Conservation (phyloP, 2,797 vertebrate species). For the Smutsia temminckii region DNA sequence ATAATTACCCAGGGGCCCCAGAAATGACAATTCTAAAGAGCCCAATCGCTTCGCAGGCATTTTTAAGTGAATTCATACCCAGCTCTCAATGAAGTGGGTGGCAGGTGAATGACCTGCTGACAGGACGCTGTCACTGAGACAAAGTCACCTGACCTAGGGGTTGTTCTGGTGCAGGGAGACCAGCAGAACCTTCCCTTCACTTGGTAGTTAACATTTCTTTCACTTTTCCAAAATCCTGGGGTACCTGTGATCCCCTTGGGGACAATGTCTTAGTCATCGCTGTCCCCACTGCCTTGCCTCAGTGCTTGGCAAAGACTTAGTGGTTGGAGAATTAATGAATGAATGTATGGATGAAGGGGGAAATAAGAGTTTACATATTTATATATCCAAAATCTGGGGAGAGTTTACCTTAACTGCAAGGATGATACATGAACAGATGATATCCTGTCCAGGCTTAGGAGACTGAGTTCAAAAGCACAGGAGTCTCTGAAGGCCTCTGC, state of each 20-base stretch:
- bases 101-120: neutral
- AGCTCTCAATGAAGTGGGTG: neutral
- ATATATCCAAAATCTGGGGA: neutral
- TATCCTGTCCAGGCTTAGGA: neutral
- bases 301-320: neutral
- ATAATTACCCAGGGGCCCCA: neutral
- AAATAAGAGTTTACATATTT: neutral
- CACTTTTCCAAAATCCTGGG: neutral
- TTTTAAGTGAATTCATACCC: conserved; percentile 14
- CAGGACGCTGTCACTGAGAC: neutral
- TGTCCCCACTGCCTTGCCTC: neutral
- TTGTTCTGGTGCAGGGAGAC: neutral
- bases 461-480: neutral
- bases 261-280: neutral
- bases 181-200: neutral
- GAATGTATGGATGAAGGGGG: neutral
- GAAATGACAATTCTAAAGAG: neutral
- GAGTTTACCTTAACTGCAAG: neutral
- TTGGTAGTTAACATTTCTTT: neutral
- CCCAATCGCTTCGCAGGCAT: neutral
- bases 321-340: neutral
- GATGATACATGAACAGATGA: neutral
- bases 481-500: neutral
- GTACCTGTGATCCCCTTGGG: neutral
- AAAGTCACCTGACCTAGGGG: neutral